Evolutionary conservation across 2,113 vertebrate genomes (phyloP), one percentile per base, ranked within the genome.

Genomic region (Lota lota): DNA sequence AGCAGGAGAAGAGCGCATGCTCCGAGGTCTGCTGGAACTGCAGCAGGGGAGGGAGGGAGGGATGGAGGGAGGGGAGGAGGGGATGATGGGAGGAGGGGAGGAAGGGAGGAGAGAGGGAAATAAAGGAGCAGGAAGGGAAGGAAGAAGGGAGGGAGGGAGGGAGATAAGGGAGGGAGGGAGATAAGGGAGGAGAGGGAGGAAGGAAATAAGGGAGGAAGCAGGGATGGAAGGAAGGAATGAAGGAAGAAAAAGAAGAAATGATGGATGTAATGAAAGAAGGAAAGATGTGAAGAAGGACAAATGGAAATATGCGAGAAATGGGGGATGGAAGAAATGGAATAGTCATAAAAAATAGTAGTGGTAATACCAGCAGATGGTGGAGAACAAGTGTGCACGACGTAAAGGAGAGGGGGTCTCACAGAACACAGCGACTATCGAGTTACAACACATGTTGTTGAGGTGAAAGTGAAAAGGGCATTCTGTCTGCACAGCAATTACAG

Each of bases 11-110:
- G 71, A 98, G 95, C 63, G 96, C 97, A 3, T 99, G 97, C 57
- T 99, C 97, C 0, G 97, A 99, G 1, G 96, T 99, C 86, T 95
- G 95, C 92, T 97, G 97, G 85, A 99, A 99, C 97, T 99, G 85
- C 51, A 73, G 67, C 59, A 66, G 36, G 47, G 16, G 5, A 17
- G 22, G 20, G 33, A 14, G 1, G 22, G 2, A 18, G 11, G 21
- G 17, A 3, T 1, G 56, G 20, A 8, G 4, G 24, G 58, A 22
- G 24, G 5, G 63, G 15, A 7, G 4, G 0, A n/a, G 17, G 53
- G 64, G 64, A 12, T 40, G 1, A 21, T 21, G 17, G 40, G 36
- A 2, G 8, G 63, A 28, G 28, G 58, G 10, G 14, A 8, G 61
- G 24, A 40, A 5, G 57, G 11, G 1, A 51, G 58, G 4, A 33